Percentiles rank a stretch among this genome's conserved stretches.
These are phyloP conservation scores for Enteromius radiatus DNA, from an alignment of 2,797 vertebrate species.

Conservation along the genomic window DNA sequence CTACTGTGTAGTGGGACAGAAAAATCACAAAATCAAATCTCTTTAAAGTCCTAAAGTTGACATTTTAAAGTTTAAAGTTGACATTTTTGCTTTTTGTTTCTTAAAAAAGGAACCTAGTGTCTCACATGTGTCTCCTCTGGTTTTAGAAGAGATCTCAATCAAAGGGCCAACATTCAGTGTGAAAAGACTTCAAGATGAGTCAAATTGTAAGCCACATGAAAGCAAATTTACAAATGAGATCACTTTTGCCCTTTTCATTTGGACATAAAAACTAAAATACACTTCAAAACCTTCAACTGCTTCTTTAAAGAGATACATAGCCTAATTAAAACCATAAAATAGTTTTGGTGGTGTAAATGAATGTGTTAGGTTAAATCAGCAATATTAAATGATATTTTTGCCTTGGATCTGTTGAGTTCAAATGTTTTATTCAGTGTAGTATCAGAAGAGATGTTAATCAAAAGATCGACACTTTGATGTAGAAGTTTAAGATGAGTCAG, in stretches of 20 bases:
- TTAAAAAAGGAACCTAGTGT: background rate
- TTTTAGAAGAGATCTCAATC: conserved; percentile 7
- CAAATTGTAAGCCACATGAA: conserved; percentile 9
- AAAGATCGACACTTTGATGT: background rate
- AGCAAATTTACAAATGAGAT: background rate
- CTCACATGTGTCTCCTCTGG: background rate
- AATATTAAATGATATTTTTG: background rate
- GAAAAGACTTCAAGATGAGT: background rate
- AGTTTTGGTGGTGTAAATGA: background rate
- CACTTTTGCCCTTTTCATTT: background rate
- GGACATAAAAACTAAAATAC: background rate
- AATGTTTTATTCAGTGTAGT: background rate
- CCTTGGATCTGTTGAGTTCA: background rate
- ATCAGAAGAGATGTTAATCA: background rate
- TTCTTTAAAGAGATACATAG: background rate
- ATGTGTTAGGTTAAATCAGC: background rate
- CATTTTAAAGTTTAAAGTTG: no score
- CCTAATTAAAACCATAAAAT: background rate
- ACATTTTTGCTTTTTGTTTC: background rate
- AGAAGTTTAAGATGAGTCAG: background rate
- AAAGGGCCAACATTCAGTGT: background rate
- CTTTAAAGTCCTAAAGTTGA: background rate
- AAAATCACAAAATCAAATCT: background rate
- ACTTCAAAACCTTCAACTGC: background rate
- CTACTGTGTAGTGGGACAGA: background rate